Conservation (phyloP, 2,113 vertebrate genomes). For the Hippocampus zosterae region DNA sequence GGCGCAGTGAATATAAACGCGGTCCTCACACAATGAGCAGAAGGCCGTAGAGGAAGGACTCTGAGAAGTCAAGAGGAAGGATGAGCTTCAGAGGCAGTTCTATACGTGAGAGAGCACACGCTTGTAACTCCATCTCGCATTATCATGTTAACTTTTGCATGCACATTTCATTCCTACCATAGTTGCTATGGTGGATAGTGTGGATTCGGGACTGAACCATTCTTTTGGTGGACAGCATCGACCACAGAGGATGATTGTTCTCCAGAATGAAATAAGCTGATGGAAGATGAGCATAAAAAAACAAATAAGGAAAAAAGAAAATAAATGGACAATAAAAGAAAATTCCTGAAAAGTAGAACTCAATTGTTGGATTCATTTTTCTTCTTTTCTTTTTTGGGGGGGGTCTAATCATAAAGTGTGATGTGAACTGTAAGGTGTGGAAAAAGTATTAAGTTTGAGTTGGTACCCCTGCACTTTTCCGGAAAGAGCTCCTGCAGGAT, state of each 20-base stretch:
- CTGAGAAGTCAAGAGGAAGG: conserved; percentile 87
- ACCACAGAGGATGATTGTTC: conserved; percentile 76
- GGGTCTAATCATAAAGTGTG: not conserved
- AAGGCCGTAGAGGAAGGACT: conserved; percentile 82
- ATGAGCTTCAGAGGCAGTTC: conserved; percentile 88
- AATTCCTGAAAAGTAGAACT: not conserved
- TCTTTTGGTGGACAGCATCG: conserved; percentile 75
- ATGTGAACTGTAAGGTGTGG: not conserved
- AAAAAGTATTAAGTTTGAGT: not conserved
- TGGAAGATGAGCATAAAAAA: not conserved
- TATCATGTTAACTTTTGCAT: too few relatives aligned
- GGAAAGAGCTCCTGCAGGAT: not conserved
- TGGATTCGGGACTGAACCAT: conserved; percentile 73
- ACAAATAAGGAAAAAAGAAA: not conserved
- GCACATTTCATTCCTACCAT: conserved; percentile 70
- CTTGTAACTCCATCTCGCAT: not conserved
- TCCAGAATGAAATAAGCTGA: conserved; percentile 85
- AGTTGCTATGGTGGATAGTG: conserved; percentile 79
- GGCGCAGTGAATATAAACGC: not conserved
- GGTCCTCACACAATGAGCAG: conserved; percentile 86
- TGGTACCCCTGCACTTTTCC: not conserved
- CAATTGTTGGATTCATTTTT: not conserved
- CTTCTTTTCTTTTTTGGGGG: not conserved
- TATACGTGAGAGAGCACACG: conserved; percentile 60
- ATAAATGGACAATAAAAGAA: not conserved